Conservation (phyloP, 2,888 invertebrate genomes). For the Branchipolynoe longqiensis region DNA sequence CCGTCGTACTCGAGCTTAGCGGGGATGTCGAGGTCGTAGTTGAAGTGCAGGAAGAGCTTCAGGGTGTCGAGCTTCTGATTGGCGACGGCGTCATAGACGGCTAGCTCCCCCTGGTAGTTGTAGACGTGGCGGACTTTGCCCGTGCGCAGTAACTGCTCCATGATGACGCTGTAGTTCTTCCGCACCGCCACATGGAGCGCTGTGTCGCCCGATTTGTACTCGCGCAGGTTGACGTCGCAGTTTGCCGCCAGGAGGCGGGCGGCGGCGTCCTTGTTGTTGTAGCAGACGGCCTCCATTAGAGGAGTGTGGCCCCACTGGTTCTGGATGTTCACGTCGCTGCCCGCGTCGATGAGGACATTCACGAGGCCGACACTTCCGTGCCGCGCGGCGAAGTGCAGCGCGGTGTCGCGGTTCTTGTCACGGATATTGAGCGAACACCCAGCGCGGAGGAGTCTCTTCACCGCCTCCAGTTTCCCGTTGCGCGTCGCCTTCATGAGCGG, state of each 20-base stretch:
- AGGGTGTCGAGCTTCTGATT: constrained; percentile 80
- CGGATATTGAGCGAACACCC: constrained; percentile 79
- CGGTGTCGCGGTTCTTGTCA: constrained; percentile 81
- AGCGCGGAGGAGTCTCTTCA: constrained; percentile 76
- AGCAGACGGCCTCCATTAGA: constrained; percentile 81
- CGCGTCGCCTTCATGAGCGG: constrained; percentile 81
- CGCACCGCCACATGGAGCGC: constrained; percentile 81
- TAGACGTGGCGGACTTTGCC: constrained; percentile 80
- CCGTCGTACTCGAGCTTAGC: constrained; percentile 80
- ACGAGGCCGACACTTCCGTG: constrained; percentile 80
- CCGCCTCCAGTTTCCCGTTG: constrained; percentile 81
- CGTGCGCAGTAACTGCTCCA: constrained; percentile 76
- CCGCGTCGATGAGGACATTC: constrained; percentile 77
- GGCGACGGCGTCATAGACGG: constrained; percentile 79
- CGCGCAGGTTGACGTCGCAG: constrained; percentile 80
- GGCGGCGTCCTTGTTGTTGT: constrained; percentile 81
- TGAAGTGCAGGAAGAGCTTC: constrained; percentile 78
- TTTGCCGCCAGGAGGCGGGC: constrained; percentile 73
- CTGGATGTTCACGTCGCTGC: constrained; percentile 80
- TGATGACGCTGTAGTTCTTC: constrained; percentile 80
- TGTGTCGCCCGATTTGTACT: constrained; percentile 81
- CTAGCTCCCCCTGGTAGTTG: constrained; percentile 81
- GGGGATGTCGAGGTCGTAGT: constrained; percentile 80
- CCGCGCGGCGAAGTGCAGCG: constrained; percentile 80
- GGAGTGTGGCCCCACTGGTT: constrained; percentile 82